These are phyloP conservation scores for Cynaeus angustus DNA, from an alignment of 2,888 invertebrate species.

Conservation along the genomic window DNA sequence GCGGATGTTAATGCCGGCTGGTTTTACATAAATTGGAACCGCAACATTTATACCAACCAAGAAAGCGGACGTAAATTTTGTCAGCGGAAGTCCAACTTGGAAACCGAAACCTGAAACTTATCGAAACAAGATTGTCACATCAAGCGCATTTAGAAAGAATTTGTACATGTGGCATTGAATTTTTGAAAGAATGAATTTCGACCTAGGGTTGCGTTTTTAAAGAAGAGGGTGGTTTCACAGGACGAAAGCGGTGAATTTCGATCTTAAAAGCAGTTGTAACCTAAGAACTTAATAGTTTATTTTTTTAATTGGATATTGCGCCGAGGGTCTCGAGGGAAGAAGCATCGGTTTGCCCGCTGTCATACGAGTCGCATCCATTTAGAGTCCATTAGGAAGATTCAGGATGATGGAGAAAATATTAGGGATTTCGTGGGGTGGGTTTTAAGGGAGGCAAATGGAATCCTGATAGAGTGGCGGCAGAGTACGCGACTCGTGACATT, in stretches of 20 bases:
- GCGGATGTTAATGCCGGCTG: conserved; percentile 11
- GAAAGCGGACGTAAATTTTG: too few species aligned
- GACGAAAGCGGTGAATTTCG: conserved; percentile 25
- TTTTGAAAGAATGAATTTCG: conserved; percentile 49
- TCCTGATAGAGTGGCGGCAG: conserved; percentile 62
- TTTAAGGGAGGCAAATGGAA: conserved; percentile 58
- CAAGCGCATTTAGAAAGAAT: too few species aligned
- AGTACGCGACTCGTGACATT: conserved; percentile 65
- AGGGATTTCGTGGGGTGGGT: conserved; percentile 60
- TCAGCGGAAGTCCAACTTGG: too few species aligned
- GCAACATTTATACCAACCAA: background rate
- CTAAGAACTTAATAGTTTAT: conserved; percentile 67
- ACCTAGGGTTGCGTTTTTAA: background rate
- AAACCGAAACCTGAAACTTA: too few species aligned
- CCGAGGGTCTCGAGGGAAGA: conserved; percentile 56
- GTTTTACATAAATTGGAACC: conserved; percentile 19
- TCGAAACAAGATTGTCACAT: too few species aligned
- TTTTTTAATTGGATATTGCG: conserved; percentile 68
- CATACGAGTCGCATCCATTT: conserved; percentile 68
- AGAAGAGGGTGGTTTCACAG: too few species aligned
- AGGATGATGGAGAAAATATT: conserved; percentile 66
- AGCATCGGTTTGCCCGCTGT: conserved; percentile 63
- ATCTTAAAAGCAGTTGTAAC: conserved; percentile 59
- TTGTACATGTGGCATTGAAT: too few species aligned
- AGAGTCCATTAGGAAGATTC: conserved; percentile 70